Evolutionary conservation across 2,113 vertebrate genomes (phyloP).

Genomic region (Plestiodon gilberti): DNA sequence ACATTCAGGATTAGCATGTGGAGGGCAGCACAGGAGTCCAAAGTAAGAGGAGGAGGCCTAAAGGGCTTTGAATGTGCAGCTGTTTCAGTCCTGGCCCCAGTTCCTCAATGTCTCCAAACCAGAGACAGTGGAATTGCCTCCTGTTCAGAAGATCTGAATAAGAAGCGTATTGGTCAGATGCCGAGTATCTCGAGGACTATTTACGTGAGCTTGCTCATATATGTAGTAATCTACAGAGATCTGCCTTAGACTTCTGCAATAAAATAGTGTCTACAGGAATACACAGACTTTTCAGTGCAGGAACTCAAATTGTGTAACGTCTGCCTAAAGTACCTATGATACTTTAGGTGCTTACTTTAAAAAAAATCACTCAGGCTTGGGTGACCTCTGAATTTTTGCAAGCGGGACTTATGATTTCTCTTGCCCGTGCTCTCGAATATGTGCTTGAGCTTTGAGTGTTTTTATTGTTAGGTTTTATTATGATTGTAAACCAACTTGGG

Average conservation of each 20-base stretch:
- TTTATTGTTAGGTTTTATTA: background rate
- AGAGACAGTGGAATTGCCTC: background rate
- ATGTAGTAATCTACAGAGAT: too few species aligned
- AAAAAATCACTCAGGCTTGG: too few species aligned
- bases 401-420: background rate
- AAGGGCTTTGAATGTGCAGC: background rate
- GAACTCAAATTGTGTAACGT: too few species aligned
- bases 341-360: too few species aligned
- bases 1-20: background rate
- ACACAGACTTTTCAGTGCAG: too few species aligned
- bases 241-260: too few species aligned
- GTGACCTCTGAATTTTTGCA: background rate
- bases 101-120: background rate
- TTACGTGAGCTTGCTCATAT: too few species aligned
- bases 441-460: background rate
- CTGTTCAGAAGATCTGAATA: background rate
- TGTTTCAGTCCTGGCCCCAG: background rate
- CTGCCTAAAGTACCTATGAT: too few species aligned
- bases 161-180: background rate
- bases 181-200: background rate
- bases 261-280: too few species aligned
- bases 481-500: background rate
- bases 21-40: background rate
- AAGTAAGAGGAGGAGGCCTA: background rate
- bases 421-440: background rate